Base-by-base conservation (phyloP, 2,113 vertebrate species). In the Antigone vipio region DNA sequence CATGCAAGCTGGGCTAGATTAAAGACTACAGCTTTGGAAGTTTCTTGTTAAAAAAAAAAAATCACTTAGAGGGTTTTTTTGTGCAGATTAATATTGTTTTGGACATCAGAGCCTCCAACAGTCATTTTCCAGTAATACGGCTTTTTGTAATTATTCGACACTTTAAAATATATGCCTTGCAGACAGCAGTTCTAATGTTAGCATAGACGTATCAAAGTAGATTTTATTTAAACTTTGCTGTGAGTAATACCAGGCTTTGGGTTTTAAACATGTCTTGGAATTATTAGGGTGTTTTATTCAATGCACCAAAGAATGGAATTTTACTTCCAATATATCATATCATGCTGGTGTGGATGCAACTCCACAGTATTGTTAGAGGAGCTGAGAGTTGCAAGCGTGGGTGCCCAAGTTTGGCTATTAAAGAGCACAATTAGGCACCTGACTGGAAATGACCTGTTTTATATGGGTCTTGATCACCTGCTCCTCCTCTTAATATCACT, bases 1-100 rank as follows among this genome's bases (percentile, higher is more conserved):
- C 50, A 30, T 45, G 63, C 50, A 91, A 87, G n/a, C 71, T 92
- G 91, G 76, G 45, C 49, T 94, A 56, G 40, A 97, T 95, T 97
- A 95, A 96, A 77, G 52, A n/a, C 58, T 27, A 35, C 27, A 66
- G 71, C 30, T 78, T 77, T 85, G 50, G 50, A 85, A 80, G 62
- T 80, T 96, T 73, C 84, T 81, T 84, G 42, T 71, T 94, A 58
- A 17, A 80, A 72, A 89, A 83, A 85, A 32, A 66, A 60, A 69
- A 60, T 38, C 40, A 84, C 50, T 83, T 62, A 5, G 49, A 64
- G 11, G 30, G 27, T 29, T 58, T 89, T 89, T 92, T 72, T 40
- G 52, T 40, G 27, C 38, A 59, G n/a, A 74, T 44, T 94, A 88
- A 95, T 84, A 72, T 86, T 85, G 47, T 59, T 93, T 12, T 52